phyloP scores from a whole-genome alignment of 2,113 vertebrate species.

The Oreochromis spilurus region DNA sequence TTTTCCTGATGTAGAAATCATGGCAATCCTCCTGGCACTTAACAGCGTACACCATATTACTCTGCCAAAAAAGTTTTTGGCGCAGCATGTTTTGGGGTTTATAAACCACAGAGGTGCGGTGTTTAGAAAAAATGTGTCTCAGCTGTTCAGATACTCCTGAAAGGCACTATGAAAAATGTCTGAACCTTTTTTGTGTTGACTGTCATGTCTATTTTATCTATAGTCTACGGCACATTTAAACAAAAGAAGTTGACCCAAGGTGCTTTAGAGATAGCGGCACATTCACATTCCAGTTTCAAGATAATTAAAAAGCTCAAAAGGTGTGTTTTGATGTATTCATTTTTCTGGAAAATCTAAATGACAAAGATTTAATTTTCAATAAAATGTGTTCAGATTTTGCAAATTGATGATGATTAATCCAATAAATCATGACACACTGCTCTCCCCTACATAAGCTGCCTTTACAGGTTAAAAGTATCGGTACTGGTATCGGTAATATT shows the following conservation, averaged over 20 bases:
- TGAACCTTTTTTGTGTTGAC: not conserved
- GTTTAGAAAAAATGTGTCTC: not conserved
- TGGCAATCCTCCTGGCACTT: not conserved
- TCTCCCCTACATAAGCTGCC: not conserved
- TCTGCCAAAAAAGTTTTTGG: not conserved
- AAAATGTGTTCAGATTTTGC: not conserved
- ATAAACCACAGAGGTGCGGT: not conserved
- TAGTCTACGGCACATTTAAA: not conserved
- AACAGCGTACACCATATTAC: not conserved
- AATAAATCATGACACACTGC: not conserved
- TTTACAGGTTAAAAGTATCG: not conserved
- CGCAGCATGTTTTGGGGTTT: not conserved
- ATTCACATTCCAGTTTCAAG: not conserved
- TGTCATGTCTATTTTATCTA: not conserved
- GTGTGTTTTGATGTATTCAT: not conserved
- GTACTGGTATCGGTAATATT: not conserved
- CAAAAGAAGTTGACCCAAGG: not conserved
- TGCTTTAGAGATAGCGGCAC: not conserved
- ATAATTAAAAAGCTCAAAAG: not conserved
- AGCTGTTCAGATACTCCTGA: not conserved
- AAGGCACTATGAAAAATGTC: not conserved
- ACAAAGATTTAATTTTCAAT: not conserved
- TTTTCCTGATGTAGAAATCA: not conserved
- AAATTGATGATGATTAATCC: not conserved
- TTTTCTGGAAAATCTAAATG: not conserved